Conservation (phyloP, 1,140 invertebrate genomes). For the Hycleus cichorii region DNA sequence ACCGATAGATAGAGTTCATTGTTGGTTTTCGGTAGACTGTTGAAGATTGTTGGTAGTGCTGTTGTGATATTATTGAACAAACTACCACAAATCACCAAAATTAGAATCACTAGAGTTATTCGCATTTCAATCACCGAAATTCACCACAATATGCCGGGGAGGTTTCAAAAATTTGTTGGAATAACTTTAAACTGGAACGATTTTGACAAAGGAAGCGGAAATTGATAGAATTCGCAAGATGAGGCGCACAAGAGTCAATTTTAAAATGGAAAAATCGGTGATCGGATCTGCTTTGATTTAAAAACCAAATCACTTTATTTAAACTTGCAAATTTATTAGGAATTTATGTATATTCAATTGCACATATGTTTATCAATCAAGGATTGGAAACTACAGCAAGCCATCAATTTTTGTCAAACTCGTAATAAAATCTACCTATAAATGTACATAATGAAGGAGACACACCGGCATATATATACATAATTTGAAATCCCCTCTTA, state of each 20-base stretch:
- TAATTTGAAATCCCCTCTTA: constrained; percentile 8
- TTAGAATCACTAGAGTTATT: constrained; percentile 8
- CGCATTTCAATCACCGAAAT: constrained; percentile 6
- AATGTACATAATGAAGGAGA: too few species aligned
- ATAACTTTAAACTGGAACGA: too few species aligned
- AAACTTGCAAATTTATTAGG: too few species aligned
- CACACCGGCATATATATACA: background rate
- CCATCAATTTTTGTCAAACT: constrained; percentile 14
- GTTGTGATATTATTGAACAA: constrained; percentile 5
- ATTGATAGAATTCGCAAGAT: too few species aligned
- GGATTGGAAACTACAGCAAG: constrained; percentile 12
- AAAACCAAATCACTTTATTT: too few species aligned
- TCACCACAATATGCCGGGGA: background rate
- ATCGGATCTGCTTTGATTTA: background rate
- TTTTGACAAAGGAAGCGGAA: too few species aligned
- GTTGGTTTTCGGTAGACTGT: too few species aligned
- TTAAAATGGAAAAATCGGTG: too few species aligned
- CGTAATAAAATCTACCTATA: background rate
- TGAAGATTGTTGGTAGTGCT: background rate
- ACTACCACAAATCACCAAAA: constrained; percentile 6
- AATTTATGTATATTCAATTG: background rate
- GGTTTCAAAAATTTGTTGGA: too few species aligned
- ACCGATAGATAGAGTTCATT: background rate
- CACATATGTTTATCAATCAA: constrained; percentile 8
- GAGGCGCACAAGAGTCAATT: too few species aligned